These are phyloP conservation scores for Strigamia transsilvanica DNA, from an alignment of 2,888 invertebrate genomes.

Conservation along the genomic window DNA sequence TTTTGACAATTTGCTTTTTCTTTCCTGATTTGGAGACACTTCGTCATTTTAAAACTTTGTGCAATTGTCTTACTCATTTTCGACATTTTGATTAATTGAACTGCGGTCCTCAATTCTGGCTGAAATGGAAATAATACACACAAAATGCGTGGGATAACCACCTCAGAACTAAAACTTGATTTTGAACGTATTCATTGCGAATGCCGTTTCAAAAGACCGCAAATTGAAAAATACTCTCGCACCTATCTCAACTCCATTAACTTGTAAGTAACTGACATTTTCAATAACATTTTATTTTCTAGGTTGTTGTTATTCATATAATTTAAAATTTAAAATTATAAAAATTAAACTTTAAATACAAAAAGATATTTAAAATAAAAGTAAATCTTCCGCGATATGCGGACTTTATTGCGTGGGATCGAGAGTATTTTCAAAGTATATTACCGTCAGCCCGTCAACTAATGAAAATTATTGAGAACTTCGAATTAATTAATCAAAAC, in stretches of 20 bases:
- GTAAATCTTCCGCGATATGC: neutral
- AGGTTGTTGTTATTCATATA: too few species aligned
- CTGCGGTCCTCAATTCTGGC: neutral
- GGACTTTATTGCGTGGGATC: too few species aligned
- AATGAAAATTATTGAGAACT: neutral
- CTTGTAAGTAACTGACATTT: too few species aligned
- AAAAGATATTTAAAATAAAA: neutral
- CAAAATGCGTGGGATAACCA: too few species aligned
- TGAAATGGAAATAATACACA: too few species aligned
- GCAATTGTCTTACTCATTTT: neutral
- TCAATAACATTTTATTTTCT: too few species aligned
- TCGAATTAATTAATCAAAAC: neutral
- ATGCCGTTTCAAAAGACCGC: neutral
- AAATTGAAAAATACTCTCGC: conserved; percentile 9
- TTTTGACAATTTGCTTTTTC: neutral
- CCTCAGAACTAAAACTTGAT: too few species aligned
- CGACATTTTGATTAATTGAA: neutral
- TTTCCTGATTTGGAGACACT: neutral
- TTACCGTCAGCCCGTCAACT: neutral
- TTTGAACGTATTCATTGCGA: neutral
- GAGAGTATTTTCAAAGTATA: neutral
- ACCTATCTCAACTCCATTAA: too few species aligned
- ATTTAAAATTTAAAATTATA: too few species aligned
- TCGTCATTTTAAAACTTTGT: neutral
- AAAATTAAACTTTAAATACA: too few species aligned